Base-by-base conservation (phyloP, 2,888 invertebrate species). In the Campoletis raptor region DNA sequence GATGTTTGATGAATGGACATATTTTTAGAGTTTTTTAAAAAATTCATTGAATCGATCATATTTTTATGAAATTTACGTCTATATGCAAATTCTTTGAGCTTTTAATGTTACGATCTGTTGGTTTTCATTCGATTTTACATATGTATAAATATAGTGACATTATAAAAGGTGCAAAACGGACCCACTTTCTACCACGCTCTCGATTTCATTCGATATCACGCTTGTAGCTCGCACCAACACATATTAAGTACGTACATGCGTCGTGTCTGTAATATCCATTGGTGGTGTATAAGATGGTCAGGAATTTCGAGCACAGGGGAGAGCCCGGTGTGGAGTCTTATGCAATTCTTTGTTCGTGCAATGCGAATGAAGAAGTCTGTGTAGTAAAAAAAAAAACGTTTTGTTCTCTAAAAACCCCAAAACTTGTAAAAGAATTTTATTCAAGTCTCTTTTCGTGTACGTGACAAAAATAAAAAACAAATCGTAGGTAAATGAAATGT, bases 321-420 rank as follows among this genome's bases (percentile, higher is more conserved):
- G 69, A 21, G 74, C 79, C 48, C 72, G 81, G 21, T 52, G 12
- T 12, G 70, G 67, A 73, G 83, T 69, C 81, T 92, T 92, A 92
- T 90, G 91, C 90, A 92, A 92, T 83, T 89, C 88, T 92, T 92
- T 92, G 92, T 92, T 92, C 89, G 89, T 85, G 88, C 87, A 90
- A 88, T 45, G 79, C 83, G 81, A 54, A 89, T 86, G 85, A 80
- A 81, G 85, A 54, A 12, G 12, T 5, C 30, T 24, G 12, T 61
- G 30, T 30, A 30, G 30, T 24, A 21, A 9, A 5, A 24, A 48
- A 57, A 54, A 42, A 57, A 40, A 61, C n/a, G 30, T 30, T 30
- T 30, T 52, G 10, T 87, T 83, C 77, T 85, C 52, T 42, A 52
- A 21, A 67, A 69, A 69, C 0, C 69, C 8, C 36, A 2, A 42